Evolutionary conservation across 2,888 invertebrate genomes (phyloP), one percentile per base, ranked within the genome.

Genomic region (Drosophila differens): DNA sequence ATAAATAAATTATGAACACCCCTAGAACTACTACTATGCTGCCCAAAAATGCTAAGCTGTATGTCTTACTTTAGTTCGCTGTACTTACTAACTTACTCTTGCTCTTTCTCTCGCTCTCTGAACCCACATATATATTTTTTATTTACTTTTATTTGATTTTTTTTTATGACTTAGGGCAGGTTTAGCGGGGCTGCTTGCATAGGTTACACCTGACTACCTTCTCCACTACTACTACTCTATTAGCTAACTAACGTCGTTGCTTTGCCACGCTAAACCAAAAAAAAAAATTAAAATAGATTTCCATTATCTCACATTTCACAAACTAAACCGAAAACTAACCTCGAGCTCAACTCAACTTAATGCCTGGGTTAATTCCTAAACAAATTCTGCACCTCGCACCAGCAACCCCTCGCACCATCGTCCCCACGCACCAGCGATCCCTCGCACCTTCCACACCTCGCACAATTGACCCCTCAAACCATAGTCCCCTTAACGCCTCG

Each of bases 1-100:
- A 39, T 57, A 49, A 32, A 51, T 25, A 47, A 25, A 16, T 47
- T 25, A 16, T 16, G 30, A 77, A 70, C 81, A 81, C 64, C 52
- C 33, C 54, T 81, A 68, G 78, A 82, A 63, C 49, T 66, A 77
- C 47, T 39, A 68, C 49, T 57, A 68, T 71, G 67, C 82, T 67
- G 54, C 54, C 62, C 2, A 47, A 25, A 54, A 76, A 52, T 67
- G 77, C 71, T 52, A 59, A 74, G 60, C 44, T 61, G 64, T 77
- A 62, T 57, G 28, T 49, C 47, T 65, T 51, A 70, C 41, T 54
- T 65, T 72, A 72, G 78, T 69, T 68, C 64, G 69, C 63, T 69
- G 47, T 82, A 69, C 65, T 72, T 55, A 64, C 58, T 81, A 47
- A 58, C 53, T 52, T 19, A 30, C 54, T 61, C 35, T 61, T 35